phyloP scores from a whole-genome alignment of 2,797 vertebrate genomes.

The Artibeus lituratus region DNA sequence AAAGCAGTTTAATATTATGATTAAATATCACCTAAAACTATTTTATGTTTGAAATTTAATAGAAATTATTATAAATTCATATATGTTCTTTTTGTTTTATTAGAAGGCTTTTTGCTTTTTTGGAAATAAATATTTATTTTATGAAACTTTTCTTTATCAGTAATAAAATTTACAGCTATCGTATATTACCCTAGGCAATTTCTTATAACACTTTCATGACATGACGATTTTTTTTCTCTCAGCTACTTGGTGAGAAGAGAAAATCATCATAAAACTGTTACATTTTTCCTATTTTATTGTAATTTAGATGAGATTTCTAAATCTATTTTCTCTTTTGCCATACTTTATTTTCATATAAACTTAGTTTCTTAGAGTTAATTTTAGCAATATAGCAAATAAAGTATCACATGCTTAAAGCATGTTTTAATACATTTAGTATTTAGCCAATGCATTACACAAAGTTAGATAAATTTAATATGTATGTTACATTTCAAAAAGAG shows the following conservation, averaged over 20 bases:
- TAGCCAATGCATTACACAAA: slow-evolving; percentile 48
- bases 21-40: background rate
- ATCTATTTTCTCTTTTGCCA: background rate
- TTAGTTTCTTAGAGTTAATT: slow-evolving; percentile 20
- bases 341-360: slow-evolving; percentile 37
- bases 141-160: slow-evolving; percentile 16
- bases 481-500: slow-evolving; percentile 45
- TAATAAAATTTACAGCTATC: background rate
- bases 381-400: slow-evolving; percentile 44
- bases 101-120: background rate
- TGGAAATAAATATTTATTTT: slow-evolving; percentile 10
- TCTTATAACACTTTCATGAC: slow-evolving; percentile 31
- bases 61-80: background rate
- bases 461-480: slow-evolving; percentile 58
- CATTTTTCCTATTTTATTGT: slow-evolving; percentile 3
- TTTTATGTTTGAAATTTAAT: slow-evolving; percentile 6
- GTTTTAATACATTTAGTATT: slow-evolving; percentile 46
- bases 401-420: background rate
- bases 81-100: background rate
- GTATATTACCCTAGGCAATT: background rate
- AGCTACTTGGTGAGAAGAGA: background rate
- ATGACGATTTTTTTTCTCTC: background rate
- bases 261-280: background rate
- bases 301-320: slow-evolving; percentile 9
- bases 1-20: background rate